These are phyloP conservation scores for Paramisgurnus dabryanus DNA, from an alignment of 2,113 vertebrate species.

Conservation along the genomic window DNA sequence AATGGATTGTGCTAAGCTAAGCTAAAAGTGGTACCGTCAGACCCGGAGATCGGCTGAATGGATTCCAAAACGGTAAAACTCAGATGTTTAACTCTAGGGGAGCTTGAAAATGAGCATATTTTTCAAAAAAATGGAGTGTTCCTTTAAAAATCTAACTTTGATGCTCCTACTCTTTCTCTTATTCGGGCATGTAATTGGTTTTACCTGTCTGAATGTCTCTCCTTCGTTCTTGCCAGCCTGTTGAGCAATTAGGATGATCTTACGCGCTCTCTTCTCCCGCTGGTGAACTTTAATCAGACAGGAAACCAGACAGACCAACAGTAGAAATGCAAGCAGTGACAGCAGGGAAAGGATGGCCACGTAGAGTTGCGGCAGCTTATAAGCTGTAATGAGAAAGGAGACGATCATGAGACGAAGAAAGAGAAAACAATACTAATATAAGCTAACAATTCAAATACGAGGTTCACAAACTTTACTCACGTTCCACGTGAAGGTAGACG, in stretches of 20 bases:
- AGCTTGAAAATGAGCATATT: no score
- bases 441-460: not conserved
- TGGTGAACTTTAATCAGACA: constrained; percentile 70
- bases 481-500: constrained; percentile 65
- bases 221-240: constrained; percentile 71
- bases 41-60: no score
- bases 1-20: no score
- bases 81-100: no score
- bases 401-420: not conserved
- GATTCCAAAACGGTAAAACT: no score
- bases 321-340: constrained; percentile 70
- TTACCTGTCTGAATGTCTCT: constrained; percentile 76
- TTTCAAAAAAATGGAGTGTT: no score
- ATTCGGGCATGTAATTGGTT: not conserved
- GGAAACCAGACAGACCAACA: constrained; percentile 73
- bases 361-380: constrained; percentile 65
- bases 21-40: no score
- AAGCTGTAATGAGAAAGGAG: constrained; percentile 56
- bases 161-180: no score
- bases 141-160: no score
- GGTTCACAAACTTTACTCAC: constrained; percentile 55
- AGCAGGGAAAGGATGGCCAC: constrained; percentile 70
- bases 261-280: constrained; percentile 70
- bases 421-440: no score
- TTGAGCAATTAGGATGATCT: constrained; percentile 69